Evolutionary conservation across 2,797 vertebrate species (phyloP), one percentile per base, ranked within the genome.

Genomic region (Bovichtus variegatus): DNA sequence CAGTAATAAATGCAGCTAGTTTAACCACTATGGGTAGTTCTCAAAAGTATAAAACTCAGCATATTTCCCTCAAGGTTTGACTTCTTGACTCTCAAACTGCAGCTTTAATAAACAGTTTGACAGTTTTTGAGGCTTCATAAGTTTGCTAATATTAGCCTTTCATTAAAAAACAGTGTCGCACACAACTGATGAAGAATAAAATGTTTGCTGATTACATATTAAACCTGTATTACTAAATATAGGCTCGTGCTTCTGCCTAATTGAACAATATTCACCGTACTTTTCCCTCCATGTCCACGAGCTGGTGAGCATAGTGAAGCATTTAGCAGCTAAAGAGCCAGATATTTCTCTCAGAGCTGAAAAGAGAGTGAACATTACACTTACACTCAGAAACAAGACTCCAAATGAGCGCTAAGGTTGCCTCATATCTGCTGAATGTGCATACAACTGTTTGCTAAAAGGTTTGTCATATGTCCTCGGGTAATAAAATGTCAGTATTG

Each of bases 71-170:
- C 4, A 43, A 44, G 25, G 21, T 62, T 62, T 43, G 16, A 60
- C 40, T 59, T 21, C 49, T 25, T 25, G 13, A 10, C 27, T 66
- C 40, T 44, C 21, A 55, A 29, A 46, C 13, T 3, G 34, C 62
- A 44, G 7, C 31, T 50, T 60, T 68, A 72, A 72, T 76, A 46
- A 62, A 29, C 16, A 27, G 16, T 29, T 64, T 38, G 40, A 29
- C 31, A 27, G 54, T 0, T 18, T 21, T 7, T n/a, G 53, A 51
- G 29, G 6, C 21, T 54, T 67, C 38, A 63, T 64, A 44, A 43
- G 19, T 76, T 29, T 34, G 58, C 54, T 49, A 53, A 78, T 58
- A 67, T 61, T 58, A 68, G 58, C 25, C 23, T 75, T 80, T 77
- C n/a, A 78, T 77, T 72, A 66, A 27, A 63, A 27, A 36, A 16